Base-by-base conservation (phyloP, 2,113 vertebrate species). In the Columba livia region DNA sequence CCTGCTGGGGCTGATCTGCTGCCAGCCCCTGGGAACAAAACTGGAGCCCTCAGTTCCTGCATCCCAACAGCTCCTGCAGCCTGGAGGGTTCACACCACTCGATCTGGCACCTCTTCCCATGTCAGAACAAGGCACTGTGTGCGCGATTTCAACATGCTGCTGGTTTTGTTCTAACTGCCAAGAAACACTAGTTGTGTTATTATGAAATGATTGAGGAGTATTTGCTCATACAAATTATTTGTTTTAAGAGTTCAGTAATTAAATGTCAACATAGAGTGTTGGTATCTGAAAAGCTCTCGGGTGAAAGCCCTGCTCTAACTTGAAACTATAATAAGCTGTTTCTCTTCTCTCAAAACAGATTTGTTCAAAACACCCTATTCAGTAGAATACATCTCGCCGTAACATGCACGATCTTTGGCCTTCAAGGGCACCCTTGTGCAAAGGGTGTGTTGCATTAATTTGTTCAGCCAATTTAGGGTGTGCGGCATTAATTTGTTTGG, bases 151-250 rank as follows among this genome's bases (percentile, higher is more conserved):
- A 95, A 97, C 98, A 98, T 73, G 96, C 94, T 96, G 94, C 97
- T 97, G 96, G 96, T 88, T 86, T 95, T 85, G 95, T 94, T 94
- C 83, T 79, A 32, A 85, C 94, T 98, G 97, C 98, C 97, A 98
- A 97, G 97, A 97, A 98, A 97, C 96, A 96, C 90, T 97, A 96
- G 96, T 97, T 97, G 97, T 77, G 86, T 78, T 94, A 92, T 98
- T 97, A 96, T 67, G 98, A 98, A 98, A 98, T 81, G 83, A 86
- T 94, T 79, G 85, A 86, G 93, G 93, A 97, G 93, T 94, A 97
- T 98, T 97, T 98, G 97, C 96, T 96, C 96, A 97, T 97, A 96
- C 96, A 97, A 98, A 95, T 95, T 91, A 92, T 94, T 97, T 96
- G 93, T 97, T 97, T 94, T 94, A 97, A 97, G 93, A 94, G 87